These are phyloP conservation scores for Ceriagrion tenellum DNA, from an alignment of 2,888 invertebrate species.

Conservation along the genomic window DNA sequence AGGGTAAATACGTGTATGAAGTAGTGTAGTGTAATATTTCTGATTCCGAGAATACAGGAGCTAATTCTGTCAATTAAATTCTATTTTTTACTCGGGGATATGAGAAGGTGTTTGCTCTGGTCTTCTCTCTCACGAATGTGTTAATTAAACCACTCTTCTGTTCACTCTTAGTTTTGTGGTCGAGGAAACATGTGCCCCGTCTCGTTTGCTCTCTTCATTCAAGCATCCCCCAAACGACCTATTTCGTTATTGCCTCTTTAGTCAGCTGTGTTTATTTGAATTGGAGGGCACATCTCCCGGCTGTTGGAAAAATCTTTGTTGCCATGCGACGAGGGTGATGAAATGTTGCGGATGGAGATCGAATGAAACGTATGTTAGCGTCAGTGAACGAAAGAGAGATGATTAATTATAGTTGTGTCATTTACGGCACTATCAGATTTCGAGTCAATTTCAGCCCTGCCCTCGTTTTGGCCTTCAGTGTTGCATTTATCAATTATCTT, in stretches of 20 bases:
- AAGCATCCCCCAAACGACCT: background rate
- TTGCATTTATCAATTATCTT: too few species aligned
- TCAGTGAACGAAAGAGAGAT: too few species aligned
- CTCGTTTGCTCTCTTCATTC: background rate
- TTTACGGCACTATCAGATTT: too few species aligned
- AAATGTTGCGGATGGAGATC: too few species aligned
- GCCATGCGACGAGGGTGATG: too few species aligned
- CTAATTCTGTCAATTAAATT: background rate
- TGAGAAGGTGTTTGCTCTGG: background rate
- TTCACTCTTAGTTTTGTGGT: background rate
- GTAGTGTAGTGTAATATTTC: too few species aligned
- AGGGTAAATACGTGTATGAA: too few species aligned
- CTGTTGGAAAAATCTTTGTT: background rate
- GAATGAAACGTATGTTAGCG: too few species aligned
- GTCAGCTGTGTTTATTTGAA: background rate
- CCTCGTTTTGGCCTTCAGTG: too few species aligned
- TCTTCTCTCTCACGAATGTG: background rate
- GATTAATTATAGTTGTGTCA: too few species aligned
- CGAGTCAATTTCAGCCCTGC: too few species aligned
- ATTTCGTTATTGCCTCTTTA: background rate
- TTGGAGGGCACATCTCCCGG: background rate
- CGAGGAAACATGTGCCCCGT: background rate
- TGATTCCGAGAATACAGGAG: background rate
- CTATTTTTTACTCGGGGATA: background rate
- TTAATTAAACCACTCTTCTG: background rate